Conservation (phyloP, 2,888 invertebrate species). For the Agrotis clavis region DNA sequence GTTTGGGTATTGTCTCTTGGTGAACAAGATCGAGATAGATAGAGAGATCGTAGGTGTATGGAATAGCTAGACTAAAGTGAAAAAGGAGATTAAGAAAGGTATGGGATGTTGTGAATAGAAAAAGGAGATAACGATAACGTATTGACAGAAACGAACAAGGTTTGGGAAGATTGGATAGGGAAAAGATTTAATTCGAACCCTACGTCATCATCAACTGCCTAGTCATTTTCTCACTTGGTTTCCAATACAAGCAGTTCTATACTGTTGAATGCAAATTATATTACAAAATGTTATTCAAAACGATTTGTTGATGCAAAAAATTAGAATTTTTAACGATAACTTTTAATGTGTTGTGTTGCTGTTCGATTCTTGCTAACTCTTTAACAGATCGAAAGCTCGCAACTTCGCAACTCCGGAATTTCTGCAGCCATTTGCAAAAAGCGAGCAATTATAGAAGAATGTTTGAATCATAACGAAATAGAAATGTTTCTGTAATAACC, state of each 20-base stretch:
- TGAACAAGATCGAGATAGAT: too few relatives aligned
- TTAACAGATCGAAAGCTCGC: neutral
- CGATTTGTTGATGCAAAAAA: too few relatives aligned
- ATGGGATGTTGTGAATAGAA: neutral
- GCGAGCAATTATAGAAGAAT: slow-evolving; percentile 53
- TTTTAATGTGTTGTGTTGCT: neutral
- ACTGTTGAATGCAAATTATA: too few relatives aligned
- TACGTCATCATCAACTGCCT: too few relatives aligned
- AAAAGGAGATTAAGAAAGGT: neutral
- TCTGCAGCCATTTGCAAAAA: slow-evolving; percentile 28
- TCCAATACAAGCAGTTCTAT: too few relatives aligned
- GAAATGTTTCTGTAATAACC: slow-evolving; percentile 39
- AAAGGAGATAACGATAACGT: neutral
- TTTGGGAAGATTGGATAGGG: too few relatives aligned
- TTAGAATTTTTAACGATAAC: too few relatives aligned
- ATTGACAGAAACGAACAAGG: too few relatives aligned
- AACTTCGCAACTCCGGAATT: neutral
- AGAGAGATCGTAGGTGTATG: neutral
- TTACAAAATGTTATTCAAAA: too few relatives aligned
- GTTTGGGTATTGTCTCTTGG: slow-evolving; percentile 4
- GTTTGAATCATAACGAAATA: slow-evolving; percentile 38
- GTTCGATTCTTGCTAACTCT: neutral
- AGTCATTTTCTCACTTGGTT: too few relatives aligned
- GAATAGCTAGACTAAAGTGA: neutral
- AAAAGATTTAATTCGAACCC: too few relatives aligned